phyloP scores from a whole-genome alignment of 2,797 vertebrate genomes.

The Pangasius larnaudii region DNA sequence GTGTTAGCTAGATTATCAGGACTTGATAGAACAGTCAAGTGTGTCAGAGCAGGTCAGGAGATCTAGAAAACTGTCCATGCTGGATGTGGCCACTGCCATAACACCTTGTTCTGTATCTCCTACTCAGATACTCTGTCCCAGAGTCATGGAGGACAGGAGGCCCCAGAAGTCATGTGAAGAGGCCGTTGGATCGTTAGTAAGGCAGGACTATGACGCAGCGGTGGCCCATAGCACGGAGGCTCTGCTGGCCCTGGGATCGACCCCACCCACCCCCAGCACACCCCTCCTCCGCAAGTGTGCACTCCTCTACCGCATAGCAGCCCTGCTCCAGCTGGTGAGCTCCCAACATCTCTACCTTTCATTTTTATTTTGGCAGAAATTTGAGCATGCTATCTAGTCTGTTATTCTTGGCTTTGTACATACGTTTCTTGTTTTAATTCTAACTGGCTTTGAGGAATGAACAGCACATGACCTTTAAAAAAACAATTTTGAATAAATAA shows the following conservation, averaged over 20 bases:
- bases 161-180: constrained; percentile 99
- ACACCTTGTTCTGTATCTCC: constrained; percentile 10
- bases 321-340: constrained; percentile 92
- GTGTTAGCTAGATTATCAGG: background rate
- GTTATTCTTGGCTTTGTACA: background rate
- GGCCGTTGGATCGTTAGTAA: constrained; percentile 94
- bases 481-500: background rate
- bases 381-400: background rate
- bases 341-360: background rate
- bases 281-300: constrained; percentile 88
- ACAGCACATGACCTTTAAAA: background rate
- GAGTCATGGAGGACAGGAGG: constrained; percentile 99
- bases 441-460: background rate
- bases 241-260: constrained; percentile 87
- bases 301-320: constrained; percentile 93
- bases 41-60: background rate
- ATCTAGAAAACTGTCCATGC: background rate
- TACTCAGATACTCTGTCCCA: constrained; percentile 91
- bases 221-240: constrained; percentile 95
- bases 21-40: background rate
- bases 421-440: background rate
- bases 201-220: constrained; percentile 93
- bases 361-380: constrained; percentile 14
- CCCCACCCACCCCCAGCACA: constrained; percentile 74
- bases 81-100: background rate